phyloP scores from a whole-genome alignment of 2,888 invertebrate species.

The Sclerodermus sp. region DNA sequence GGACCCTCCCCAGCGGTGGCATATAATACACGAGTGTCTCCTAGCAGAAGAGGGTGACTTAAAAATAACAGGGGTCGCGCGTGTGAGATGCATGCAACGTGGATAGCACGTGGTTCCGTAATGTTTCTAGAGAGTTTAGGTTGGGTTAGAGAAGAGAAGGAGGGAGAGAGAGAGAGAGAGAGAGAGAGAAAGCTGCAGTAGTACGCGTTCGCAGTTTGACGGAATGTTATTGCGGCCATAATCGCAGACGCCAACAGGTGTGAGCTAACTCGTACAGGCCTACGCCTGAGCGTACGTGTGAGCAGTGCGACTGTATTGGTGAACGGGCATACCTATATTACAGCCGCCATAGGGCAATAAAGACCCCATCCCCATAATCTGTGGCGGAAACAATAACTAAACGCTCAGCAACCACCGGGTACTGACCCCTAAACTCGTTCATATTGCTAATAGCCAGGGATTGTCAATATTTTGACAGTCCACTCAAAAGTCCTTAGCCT shows the following conservation, averaged over 20 bases:
- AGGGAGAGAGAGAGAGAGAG: too few species aligned
- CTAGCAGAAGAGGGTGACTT: not conserved
- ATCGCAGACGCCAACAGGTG: conserved; percentile 57
- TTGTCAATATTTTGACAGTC: conserved; percentile 40
- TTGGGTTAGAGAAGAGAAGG: conserved; percentile 27
- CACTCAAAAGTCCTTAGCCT: too few species aligned
- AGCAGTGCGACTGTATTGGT: conserved; percentile 16
- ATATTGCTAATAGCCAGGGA: conserved; percentile 25
- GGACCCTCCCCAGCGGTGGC: not conserved
- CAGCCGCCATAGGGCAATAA: conserved; percentile 44
- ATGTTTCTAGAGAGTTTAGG: conserved; percentile 21
- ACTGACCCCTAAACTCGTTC: conserved; percentile 24
- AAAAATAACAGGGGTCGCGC: conserved; percentile 1
- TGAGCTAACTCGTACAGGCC: conserved; percentile 48
- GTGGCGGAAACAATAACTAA: conserved; percentile 48
- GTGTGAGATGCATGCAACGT: not conserved
- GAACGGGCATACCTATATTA: conserved; percentile 32
- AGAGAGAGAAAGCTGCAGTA: too few species aligned
- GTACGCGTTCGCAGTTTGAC: conserved; percentile 47
- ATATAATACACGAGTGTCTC: too few species aligned
- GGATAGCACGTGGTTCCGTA: conserved; percentile 16
- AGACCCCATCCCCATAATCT: conserved; percentile 47
- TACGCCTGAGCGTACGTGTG: conserved; percentile 30
- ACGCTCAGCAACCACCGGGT: conserved; percentile 32
- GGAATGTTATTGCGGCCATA: conserved; percentile 58